A percentile compares a stretch with the other conserved stretches of the same genome.
These are phyloP conservation scores for Drosophila ohnishii DNA, from an alignment of 1,140 invertebrate species.

Conservation along the genomic window DNA sequence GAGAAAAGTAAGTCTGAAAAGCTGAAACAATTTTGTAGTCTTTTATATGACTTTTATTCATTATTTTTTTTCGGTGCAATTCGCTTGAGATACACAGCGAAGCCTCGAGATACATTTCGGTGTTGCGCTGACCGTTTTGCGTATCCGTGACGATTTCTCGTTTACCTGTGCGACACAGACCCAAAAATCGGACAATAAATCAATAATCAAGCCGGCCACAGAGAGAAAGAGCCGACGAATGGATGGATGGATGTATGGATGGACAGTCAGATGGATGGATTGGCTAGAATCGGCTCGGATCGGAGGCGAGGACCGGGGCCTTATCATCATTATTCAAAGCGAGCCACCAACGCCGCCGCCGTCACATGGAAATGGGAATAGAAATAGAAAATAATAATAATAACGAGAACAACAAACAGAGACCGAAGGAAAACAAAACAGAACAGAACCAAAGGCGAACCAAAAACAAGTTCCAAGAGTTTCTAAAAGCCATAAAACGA, in stretches of 20 bases:
- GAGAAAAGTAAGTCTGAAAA: too few species aligned
- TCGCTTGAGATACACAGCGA: slow-evolving; percentile 8
- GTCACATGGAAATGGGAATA: slow-evolving; percentile 63
- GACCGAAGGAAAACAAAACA: slow-evolving; percentile 68
- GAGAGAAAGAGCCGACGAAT: slow-evolving; percentile 32
- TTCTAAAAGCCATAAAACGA: slow-evolving; percentile 76
- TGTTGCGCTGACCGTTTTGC: slow-evolving; percentile 49
- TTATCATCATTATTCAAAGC: slow-evolving; percentile 82
- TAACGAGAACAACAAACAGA: slow-evolving; percentile 78
- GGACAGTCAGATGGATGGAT: slow-evolving; percentile 1
- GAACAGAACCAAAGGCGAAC: slow-evolving; percentile 33
- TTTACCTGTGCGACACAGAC: slow-evolving; percentile 57
- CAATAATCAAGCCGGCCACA: slow-evolving; percentile 65
- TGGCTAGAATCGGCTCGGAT: slow-evolving; percentile 22
- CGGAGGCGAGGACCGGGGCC: slow-evolving; percentile 45
- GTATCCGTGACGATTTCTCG: slow-evolving; percentile 75
- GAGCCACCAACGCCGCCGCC: slow-evolving; percentile 68
- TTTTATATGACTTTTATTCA: not conserved
- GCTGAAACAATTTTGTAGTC: not conserved
- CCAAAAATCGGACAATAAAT: slow-evolving; percentile 67
- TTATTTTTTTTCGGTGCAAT: not conserved
- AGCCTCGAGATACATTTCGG: slow-evolving; percentile 50
- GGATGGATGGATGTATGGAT: slow-evolving; percentile 7
- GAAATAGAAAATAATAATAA: slow-evolving; percentile 69
- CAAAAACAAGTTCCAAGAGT: slow-evolving; percentile 56